Conservation (phyloP, 2,113 vertebrate species). For the Athene cunicularia region DNA sequence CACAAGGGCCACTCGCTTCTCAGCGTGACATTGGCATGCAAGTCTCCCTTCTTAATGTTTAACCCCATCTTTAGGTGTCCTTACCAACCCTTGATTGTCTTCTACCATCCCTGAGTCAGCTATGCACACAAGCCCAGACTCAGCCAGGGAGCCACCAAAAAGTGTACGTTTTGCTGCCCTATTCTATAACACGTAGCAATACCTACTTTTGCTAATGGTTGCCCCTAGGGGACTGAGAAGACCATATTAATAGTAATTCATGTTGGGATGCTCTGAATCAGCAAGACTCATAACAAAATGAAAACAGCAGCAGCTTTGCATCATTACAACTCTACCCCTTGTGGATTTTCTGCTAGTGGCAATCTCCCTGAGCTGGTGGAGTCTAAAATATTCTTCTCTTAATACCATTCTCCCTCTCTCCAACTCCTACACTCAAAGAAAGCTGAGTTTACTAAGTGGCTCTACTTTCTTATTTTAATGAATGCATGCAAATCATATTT, state of each 20-base stretch:
- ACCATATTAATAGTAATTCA: slow-evolving; percentile 43
- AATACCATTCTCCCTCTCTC: slow-evolving; percentile 30
- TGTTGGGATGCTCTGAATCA: slow-evolving; percentile 61
- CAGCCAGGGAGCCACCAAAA: not conserved
- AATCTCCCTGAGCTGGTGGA: slow-evolving; percentile 28
- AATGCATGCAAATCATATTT: not conserved
- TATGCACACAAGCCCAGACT: not conserved
- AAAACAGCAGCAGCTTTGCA: slow-evolving; percentile 67
- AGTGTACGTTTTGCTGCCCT: not conserved
- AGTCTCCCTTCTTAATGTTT: not conserved
- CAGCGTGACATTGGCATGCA: not conserved
- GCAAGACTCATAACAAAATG: slow-evolving; percentile 48
- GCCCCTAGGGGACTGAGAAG: slow-evolving; percentile 4
- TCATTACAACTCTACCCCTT: slow-evolving; percentile 59
- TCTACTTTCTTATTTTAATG: not conserved
- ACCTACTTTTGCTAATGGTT: slow-evolving; percentile 30
- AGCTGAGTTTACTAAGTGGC: slow-evolving; percentile 21
- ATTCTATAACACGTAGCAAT: not conserved
- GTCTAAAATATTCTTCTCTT: slow-evolving; percentile 45
- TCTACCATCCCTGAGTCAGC: not conserved
- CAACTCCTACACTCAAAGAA: slow-evolving; percentile 25
- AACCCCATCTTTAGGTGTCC: not conserved
- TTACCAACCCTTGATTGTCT: not conserved
- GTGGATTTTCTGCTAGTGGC: slow-evolving; percentile 62
- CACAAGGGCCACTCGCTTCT: not conserved